Base-by-base conservation (phyloP, 2,797 vertebrate species). In the Cheirogaleus major region DNA sequence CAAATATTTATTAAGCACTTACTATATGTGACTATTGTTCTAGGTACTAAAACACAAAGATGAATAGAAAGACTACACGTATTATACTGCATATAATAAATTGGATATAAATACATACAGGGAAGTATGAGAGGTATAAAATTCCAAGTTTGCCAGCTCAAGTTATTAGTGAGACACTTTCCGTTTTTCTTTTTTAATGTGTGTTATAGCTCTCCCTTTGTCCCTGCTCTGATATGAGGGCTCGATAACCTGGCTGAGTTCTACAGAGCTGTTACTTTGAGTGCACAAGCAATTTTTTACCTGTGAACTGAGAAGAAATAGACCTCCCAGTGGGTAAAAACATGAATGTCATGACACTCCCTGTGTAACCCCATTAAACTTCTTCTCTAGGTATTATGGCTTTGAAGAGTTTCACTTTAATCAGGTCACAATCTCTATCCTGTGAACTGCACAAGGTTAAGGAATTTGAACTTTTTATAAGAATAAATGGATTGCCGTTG, bases 381-480 rank as follows among this genome's bases (percentile, higher is more conserved):
- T 67, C 35, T 67, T 83, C 76, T 76, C 25, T 52, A 17, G 15
- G 30, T 73, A 32, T 95, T 81, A 35, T 0, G 30, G 59, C 61
- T 93, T 91, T 90, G 59, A 69, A 84, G 32, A 22, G 10, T 84
- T 88, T 73, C 14, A 10, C 38, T 75, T 82, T 70, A 94, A 84
- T 93, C 22, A 65, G 43, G n/a, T 86, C 43, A 83, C 22, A 63
- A 0, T 89, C 43, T 78, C 41, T 94, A 13, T 75, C n/a, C 20
- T 89, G 20, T 87, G 27, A 27, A 38, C 35, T 45, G 7, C 10
- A 45, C 55, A 25, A 78, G 43, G 17, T 94, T 94, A 92, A 94
- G n/a, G 48, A 93, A 32, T 91, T 82, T 94, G 83, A 92, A 92
- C 25, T 50, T 88, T 69, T 72, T n/a, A 81, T 45, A 89, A 84